A percentile compares a stretch with the other conserved stretches of the same genome.
Conservation (phyloP, 2,113 vertebrate species). For the Oncorhynchus clarkii region DNA sequence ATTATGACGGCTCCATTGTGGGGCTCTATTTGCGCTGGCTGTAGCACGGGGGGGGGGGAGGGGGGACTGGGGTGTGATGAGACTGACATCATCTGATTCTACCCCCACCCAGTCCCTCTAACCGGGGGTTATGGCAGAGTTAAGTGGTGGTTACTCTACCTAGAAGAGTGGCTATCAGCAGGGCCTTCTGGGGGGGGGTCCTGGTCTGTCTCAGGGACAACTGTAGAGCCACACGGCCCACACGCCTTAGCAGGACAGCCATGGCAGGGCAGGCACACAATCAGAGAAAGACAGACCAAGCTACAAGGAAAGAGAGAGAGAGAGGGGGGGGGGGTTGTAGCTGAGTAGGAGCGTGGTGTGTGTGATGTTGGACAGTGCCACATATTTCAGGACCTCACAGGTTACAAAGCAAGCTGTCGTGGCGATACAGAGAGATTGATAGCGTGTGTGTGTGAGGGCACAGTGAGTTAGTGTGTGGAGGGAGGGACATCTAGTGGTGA, state of each 20-base stretch:
- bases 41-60: slow-evolving; percentile 31
- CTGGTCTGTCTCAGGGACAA: slow-evolving; percentile 68
- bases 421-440: background rate
- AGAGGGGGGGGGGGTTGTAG: too few relatives aligned
- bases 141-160: slow-evolving; percentile 67
- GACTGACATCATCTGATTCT: background rate
- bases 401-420: too few relatives aligned
- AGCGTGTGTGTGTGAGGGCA: background rate
- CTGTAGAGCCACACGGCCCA: slow-evolving; percentile 67
- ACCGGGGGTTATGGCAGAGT: background rate
- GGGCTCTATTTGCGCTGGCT: slow-evolving; percentile 11
- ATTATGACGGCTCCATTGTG: background rate
- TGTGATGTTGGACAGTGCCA: slow-evolving; percentile 16
- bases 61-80: background rate
- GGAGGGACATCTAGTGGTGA: slow-evolving; percentile 76
- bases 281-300: slow-evolving; percentile 56
- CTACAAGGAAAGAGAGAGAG: slow-evolving; percentile 59
- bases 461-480: slow-evolving; percentile 24
- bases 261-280: slow-evolving; percentile 66
- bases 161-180: slow-evolving; percentile 67
- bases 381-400: slow-evolving; percentile 44
- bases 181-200: slow-evolving; percentile 70
- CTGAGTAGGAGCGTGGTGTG: slow-evolving; percentile 3
- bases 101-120: background rate
- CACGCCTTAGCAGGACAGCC: slow-evolving; percentile 71